Evolutionary conservation across 1,140 invertebrate species (phyloP).

Genomic region (Caenorhabditis inopinata): DNA sequence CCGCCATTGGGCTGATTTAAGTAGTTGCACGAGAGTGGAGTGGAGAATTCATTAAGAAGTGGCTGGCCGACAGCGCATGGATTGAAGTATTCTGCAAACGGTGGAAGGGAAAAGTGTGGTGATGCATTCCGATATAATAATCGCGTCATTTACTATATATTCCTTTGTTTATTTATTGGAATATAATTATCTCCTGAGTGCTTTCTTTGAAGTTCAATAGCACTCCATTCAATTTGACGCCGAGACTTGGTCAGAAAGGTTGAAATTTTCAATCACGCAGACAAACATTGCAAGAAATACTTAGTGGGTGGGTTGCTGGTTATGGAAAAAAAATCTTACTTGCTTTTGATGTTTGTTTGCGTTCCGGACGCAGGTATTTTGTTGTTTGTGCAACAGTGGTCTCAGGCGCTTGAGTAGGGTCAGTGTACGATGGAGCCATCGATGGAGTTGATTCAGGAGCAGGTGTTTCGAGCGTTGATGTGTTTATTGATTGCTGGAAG

Average conservation of each 20-base stretch:
- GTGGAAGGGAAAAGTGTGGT: background rate
- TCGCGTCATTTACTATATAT: constrained; percentile 21
- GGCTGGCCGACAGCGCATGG: constrained; percentile 61
- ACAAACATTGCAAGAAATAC: background rate
- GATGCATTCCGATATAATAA: constrained; percentile 10
- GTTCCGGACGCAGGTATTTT: constrained; percentile 34
- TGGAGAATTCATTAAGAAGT: constrained; percentile 59
- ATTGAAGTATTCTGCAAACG: constrained; percentile 55
- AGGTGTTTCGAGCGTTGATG: background rate
- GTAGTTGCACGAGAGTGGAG: constrained; percentile 64
- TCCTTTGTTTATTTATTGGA: constrained; percentile 21
- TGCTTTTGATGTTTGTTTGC: constrained; percentile 25
- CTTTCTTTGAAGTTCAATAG: background rate
- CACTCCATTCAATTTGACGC: background rate
- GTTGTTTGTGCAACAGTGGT: constrained; percentile 33
- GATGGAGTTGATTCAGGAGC: constrained; percentile 30
- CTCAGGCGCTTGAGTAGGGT: constrained; percentile 5
- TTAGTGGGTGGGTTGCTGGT: background rate
- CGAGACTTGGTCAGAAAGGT: background rate
- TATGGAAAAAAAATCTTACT: background rate
- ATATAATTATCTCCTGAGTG: constrained; percentile 28
- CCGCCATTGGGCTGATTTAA: constrained; percentile 63
- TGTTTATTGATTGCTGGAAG: background rate
- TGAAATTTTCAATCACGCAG: constrained; percentile 11
- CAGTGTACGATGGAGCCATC: constrained; percentile 10